These are phyloP conservation scores for Struthio camelus DNA, from an alignment of 2,113 vertebrate species.

Conservation along the genomic window DNA sequence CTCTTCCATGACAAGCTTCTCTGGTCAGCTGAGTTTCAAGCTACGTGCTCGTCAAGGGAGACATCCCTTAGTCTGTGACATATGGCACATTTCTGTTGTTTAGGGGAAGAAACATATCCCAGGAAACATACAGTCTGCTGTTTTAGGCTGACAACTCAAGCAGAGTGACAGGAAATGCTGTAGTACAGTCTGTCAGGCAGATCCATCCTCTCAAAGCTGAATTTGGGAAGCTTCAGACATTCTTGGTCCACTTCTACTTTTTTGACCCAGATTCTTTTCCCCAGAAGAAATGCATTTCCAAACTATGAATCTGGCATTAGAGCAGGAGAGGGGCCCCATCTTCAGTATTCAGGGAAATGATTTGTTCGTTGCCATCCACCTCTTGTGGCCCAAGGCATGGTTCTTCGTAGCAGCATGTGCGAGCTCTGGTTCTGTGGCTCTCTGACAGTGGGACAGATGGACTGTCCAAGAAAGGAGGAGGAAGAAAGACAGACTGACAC, in stretches of 20 bases:
- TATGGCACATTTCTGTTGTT: background rate
- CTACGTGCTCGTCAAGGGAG: background rate
- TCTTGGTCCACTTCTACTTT: accelerated
- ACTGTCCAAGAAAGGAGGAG: background rate
- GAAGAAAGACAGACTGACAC: background rate
- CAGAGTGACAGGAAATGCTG: background rate
- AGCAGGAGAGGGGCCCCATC: background rate
- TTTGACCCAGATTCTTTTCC: background rate
- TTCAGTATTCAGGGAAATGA: background rate
- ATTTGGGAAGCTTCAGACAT: background rate
- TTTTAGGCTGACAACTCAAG: background rate
- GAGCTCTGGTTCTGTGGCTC: background rate
- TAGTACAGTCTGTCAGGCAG: background rate
- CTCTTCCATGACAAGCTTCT: background rate
- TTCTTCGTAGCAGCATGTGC: background rate
- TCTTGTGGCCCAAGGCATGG: background rate
- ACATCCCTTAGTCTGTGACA: background rate
- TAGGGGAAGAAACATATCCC: background rate
- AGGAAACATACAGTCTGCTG: background rate
- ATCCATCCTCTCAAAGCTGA: background rate
- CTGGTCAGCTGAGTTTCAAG: background rate
- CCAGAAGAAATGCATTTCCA: background rate
- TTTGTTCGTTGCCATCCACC: background rate
- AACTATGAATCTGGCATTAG: accelerated
- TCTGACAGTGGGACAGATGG: background rate